phyloP scores from a whole-genome alignment of 2,888 invertebrate genomes.

The Erynnis tages region DNA sequence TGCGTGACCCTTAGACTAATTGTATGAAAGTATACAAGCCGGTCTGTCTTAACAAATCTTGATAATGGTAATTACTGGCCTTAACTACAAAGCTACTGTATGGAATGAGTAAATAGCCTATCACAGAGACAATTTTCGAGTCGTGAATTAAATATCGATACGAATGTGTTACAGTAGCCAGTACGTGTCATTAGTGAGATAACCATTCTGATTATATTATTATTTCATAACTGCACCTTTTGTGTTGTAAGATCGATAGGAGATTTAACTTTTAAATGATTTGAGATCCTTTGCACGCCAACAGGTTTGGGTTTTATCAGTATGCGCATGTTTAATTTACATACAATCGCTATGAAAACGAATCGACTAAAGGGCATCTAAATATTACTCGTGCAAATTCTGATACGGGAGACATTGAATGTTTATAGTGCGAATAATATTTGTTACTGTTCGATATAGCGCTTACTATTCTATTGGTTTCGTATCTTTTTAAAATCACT shows the following conservation, averaged over 20 bases:
- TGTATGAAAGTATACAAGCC: constrained; percentile 56
- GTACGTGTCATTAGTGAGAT: constrained; percentile 52
- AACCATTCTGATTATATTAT: constrained; percentile 44
- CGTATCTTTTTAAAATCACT: background rate
- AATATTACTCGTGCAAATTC: constrained; percentile 6
- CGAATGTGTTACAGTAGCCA: constrained; percentile 48
- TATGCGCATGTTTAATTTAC: constrained; percentile 14
- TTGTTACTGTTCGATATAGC: too few species aligned
- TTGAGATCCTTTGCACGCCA: background rate
- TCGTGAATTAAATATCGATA: constrained; percentile 53
- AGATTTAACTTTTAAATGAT: constrained; percentile 23
- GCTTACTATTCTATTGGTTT: background rate
- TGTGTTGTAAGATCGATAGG: constrained; percentile 7
- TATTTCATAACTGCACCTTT: constrained; percentile 35
- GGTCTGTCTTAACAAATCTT: constrained; percentile 41
- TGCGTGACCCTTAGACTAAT: constrained; percentile 50
- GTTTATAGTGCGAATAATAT: too few species aligned
- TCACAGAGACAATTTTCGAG: constrained; percentile 58
- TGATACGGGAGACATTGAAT: background rate
- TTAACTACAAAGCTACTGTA: constrained; percentile 36
- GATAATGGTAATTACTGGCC: constrained; percentile 45
- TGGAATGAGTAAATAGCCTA: constrained; percentile 60
- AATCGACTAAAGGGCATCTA: constrained; percentile 14
- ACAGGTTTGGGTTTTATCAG: constrained; percentile 9
- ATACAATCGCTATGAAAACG: constrained; percentile 16